Conservation (phyloP, 2,888 invertebrate genomes). For the Phorcus lineatus region DNA sequence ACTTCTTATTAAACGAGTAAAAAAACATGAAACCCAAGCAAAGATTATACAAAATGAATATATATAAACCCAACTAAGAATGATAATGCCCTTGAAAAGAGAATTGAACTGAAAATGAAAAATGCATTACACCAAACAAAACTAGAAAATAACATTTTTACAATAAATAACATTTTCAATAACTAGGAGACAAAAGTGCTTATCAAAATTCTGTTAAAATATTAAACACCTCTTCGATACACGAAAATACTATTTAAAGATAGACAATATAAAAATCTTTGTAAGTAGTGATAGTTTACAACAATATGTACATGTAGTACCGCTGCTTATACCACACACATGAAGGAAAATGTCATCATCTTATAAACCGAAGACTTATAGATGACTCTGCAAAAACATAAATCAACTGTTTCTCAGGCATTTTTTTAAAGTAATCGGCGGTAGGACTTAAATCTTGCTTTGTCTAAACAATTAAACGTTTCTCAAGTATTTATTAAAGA, state of each 20-base stretch:
- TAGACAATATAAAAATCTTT: slow-evolving; percentile 7
- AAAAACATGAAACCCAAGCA: no score
- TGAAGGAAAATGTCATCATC: no score
- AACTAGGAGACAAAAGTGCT: not conserved
- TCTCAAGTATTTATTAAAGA: no score
- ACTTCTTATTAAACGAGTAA: no score
- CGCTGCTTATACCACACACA: no score
- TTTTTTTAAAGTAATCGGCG: no score
- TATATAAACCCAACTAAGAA: not conserved
- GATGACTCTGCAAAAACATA: no score
- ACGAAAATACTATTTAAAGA: slow-evolving; percentile 13
- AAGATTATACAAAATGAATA: no score
- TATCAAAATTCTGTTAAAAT: not conserved
- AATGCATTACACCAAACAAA: not conserved
- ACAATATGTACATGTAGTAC: slow-evolving; percentile 1
- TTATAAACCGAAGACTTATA: no score
- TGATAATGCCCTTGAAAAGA: not conserved
- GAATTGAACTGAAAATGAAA: not conserved
- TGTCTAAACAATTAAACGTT: no score
- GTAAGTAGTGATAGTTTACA: not conserved
- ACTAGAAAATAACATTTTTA: not conserved
- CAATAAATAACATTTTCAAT: not conserved
- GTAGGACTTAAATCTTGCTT: no score
- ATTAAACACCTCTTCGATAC: not conserved
- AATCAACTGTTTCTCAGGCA: no score